A percentile compares a stretch with the other conserved stretches of the same genome.
phyloP scores from a whole-genome alignment of 2,888 invertebrate species.

The Penaeus monodon region DNA sequence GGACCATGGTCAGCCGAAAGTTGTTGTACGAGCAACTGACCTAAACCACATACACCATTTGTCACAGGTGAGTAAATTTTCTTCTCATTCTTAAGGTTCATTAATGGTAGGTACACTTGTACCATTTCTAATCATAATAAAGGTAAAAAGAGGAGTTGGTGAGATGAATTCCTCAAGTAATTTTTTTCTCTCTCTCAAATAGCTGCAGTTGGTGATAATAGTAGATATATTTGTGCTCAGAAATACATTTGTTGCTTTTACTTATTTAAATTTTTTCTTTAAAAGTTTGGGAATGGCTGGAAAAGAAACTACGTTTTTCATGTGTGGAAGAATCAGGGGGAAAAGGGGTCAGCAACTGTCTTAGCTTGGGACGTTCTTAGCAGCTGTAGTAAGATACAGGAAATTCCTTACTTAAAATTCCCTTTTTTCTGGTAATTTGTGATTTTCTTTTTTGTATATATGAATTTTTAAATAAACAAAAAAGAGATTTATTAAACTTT shows the following conservation, averaged over 20 bases:
- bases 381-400: conserved; percentile 83
- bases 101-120: no score
- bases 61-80: conserved; percentile 68
- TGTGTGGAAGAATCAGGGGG: conserved; percentile 92
- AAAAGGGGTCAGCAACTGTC: conserved; percentile 88
- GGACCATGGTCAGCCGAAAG: conserved; percentile 85
- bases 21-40: conserved; percentile 81
- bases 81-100: no score
- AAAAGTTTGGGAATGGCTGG: conserved; percentile 79
- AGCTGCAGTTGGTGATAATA: no score
- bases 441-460: not conserved
- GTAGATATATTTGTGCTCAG: no score
- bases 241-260: not conserved
- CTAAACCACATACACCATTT: conserved; percentile 81
- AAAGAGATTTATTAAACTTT: not conserved
- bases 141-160: no score
- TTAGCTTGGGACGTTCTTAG: conserved; percentile 90
- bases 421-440: not conserved
- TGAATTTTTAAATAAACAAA: not conserved
- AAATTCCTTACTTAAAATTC: conserved; percentile 77
- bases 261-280: not conserved
- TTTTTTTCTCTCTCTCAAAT: no score
- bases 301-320: conserved; percentile 81
- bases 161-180: no score
- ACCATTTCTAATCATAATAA: no score